Base-by-base conservation (phyloP, 2,888 invertebrate species). In the Julus scanicus region DNA sequence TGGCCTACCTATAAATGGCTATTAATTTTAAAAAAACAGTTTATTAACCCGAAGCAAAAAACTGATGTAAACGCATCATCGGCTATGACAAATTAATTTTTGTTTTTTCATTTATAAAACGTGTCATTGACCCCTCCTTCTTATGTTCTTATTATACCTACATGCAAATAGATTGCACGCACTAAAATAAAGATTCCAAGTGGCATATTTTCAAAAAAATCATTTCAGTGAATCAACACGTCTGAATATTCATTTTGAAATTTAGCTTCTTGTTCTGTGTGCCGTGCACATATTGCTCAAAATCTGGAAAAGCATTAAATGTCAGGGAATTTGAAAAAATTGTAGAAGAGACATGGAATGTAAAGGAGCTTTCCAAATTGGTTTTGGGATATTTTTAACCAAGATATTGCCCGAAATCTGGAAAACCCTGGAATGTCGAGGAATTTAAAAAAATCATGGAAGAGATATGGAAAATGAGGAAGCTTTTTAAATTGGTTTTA, bases 1-100 rank as follows among this genome's bases (percentile, higher is more conserved):
- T n/a, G 63, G n/a, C 63, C n/a, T n/a, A 63, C 63, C 17, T n/a
- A 17, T n/a, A 48, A 11, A 63, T 63, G 20, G 63, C 63, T 63
- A 63, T 63, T 63, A 63, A 63, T 63, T n/a, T 63, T 63, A 63
- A 63, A n/a, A n/a, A 29, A 63, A 53, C 63, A 63, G n/a, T 63
- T 63, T 63, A 63, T 63, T 63, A 63, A 63, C 63, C 63, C 17
- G 63, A 6, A 63, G 17, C 11, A 63, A 63, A 63, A 63, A 63
- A 17, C 53, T 53, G 53, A 63, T 1, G n/a, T 63, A 11, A 6
- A 63, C 6, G 17, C 63, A 63, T 63, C 63, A 63, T 63, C 63
- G 17, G n/a, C n/a, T 63, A 63, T 63, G 63, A 63, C 63, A 63
- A 63, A 63, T 63, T 63, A 63, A 53, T 11, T 63, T 63, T 63